These are phyloP conservation scores for Amblyjoppa fuscipennis DNA, from an alignment of 2,888 invertebrate genomes.

Conservation along the genomic window DNA sequence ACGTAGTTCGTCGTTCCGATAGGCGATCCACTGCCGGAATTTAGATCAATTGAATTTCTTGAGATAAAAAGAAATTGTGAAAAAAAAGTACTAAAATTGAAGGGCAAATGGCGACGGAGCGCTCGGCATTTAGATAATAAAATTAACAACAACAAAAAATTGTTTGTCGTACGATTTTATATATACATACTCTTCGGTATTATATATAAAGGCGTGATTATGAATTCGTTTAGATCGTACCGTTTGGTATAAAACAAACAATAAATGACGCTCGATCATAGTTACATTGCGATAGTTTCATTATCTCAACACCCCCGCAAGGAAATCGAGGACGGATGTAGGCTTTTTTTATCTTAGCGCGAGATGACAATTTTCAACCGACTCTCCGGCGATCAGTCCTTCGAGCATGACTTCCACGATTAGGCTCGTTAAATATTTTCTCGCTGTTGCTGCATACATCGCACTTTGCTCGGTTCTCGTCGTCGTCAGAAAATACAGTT, in stretches of 20 bases:
- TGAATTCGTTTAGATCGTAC: conserved; percentile 39
- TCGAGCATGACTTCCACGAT: conserved; percentile 68
- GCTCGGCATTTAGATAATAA: conserved; percentile 31
- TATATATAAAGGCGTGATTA: conserved; percentile 38
- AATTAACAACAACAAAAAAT: not conserved
- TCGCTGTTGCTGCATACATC: conserved; percentile 67
- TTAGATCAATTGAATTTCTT: conserved; percentile 40
- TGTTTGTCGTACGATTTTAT: conserved; percentile 34
- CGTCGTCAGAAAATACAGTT: conserved; percentile 1
- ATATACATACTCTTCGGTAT: conserved; percentile 23
- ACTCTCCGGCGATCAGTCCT: conserved; percentile 25
- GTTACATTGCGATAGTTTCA: conserved; percentile 52
- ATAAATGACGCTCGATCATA: conserved; percentile 65
- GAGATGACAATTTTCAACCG: conserved; percentile 2
- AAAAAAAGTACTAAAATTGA: conserved; percentile 28
- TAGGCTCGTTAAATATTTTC: conserved; percentile 71
- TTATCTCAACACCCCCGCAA: conserved; percentile 62
- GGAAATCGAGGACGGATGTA: conserved; percentile 51
- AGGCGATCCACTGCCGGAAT: conserved; percentile 56
- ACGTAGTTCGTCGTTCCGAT: conserved; percentile 32
- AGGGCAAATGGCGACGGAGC: not conserved
- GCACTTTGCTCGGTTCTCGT: conserved; percentile 52
- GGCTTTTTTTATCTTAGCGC: conserved; percentile 51
- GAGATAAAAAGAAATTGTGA: not conserved
- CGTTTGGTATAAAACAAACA: conserved; percentile 53